A percentile compares a stretch with the other conserved stretches of the same genome.
Evolutionary conservation across 2,797 vertebrate genomes (phyloP).

Genomic region (Serranus cabrilla): DNA sequence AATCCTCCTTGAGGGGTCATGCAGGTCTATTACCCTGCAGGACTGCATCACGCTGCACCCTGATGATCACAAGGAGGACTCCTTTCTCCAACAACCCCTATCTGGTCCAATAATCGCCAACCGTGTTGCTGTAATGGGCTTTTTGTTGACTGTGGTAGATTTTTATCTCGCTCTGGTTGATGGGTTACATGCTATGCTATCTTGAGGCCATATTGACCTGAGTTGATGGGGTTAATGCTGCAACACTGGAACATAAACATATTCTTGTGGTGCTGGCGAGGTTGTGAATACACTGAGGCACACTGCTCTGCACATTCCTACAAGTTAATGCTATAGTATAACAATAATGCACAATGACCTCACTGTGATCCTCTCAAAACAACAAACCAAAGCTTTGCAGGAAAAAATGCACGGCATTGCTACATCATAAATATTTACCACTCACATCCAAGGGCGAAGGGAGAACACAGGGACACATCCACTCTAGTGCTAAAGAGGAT

Average conservation of each 20-base stretch:
- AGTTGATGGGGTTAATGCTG: slow-evolving; percentile 32
- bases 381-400: slow-evolving; percentile 10
- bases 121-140: slow-evolving; percentile 67
- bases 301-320: background rate
- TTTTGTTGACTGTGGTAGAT: slow-evolving; percentile 76
- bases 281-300: background rate
- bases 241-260: too few relatives aligned
- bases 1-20: slow-evolving; percentile 56
- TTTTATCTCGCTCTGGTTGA: slow-evolving; percentile 62
- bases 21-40: slow-evolving; percentile 54
- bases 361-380: slow-evolving; percentile 19
- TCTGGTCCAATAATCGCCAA: slow-evolving; percentile 64
- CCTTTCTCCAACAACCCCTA: slow-evolving; percentile 47
- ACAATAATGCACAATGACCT: slow-evolving; percentile 19
- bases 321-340: slow-evolving; percentile 3
- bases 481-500: slow-evolving; percentile 56
- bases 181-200: slow-evolving; percentile 58
- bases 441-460: slow-evolving; percentile 19
- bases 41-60: slow-evolving; percentile 35
- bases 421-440: slow-evolving; percentile 29
- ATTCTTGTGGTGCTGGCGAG: background rate
- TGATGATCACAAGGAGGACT: slow-evolving; percentile 52
- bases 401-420: background rate
- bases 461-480: slow-evolving; percentile 32
- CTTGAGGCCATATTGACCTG: slow-evolving; percentile 49